These are phyloP conservation scores for Arizona elegans DNA, from an alignment of 2,113 vertebrate species.

Conservation along the genomic window DNA sequence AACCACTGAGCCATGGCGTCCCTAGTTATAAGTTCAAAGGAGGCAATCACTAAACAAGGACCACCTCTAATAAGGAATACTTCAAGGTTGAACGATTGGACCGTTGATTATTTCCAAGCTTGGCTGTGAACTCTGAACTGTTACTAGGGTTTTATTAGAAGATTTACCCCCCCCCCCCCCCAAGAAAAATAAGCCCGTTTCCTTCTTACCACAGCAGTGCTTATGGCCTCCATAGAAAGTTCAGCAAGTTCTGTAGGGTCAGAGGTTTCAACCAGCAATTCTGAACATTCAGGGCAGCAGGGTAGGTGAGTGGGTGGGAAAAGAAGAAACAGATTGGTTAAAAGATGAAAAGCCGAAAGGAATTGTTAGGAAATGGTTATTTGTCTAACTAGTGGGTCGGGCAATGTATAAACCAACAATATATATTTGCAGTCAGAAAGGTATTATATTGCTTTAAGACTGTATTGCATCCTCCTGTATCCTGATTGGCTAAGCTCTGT, in stretches of 20 bases:
- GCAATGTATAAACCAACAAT: too few relatives aligned
- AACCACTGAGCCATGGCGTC: too few relatives aligned
- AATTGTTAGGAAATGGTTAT: neutral
- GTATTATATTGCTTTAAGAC: too few relatives aligned
- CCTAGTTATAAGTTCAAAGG: neutral
- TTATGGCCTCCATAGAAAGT: neutral
- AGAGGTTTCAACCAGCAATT: neutral
- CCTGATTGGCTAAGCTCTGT: too few relatives aligned
- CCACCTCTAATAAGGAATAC: neutral
- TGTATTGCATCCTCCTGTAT: too few relatives aligned
- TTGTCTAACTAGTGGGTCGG: too few relatives aligned
- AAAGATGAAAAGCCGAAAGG: neutral
- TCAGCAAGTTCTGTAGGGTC: neutral
- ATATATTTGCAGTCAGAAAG: too few relatives aligned
- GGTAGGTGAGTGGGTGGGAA: neutral
- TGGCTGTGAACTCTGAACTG: neutral
- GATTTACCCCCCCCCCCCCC: neutral
- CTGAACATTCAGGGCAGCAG: neutral
- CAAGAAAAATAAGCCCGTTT: too few relatives aligned
- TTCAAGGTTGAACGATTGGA: neutral
- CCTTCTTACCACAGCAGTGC: constrained; percentile 13
- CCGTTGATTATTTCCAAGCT: neutral
- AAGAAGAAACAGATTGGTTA: neutral
- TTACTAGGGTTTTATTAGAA: neutral
- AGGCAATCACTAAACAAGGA: neutral